Evolutionary conservation across 2,888 invertebrate genomes (phyloP).

Genomic region (Leptinotarsa tumamoca): DNA sequence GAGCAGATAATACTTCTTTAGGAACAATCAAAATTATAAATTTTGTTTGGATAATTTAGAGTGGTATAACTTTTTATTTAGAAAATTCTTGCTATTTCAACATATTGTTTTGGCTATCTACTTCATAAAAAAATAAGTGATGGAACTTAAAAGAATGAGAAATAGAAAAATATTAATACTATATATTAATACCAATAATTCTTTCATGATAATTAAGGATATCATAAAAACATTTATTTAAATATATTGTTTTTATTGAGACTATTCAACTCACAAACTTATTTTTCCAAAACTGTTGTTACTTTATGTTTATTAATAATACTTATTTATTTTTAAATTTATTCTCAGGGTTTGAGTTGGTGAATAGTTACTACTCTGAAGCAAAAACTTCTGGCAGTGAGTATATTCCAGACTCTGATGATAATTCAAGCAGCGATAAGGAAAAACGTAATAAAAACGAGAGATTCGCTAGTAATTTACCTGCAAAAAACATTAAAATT

Average conservation of each 20-base stretch:
- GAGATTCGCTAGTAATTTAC: not conserved
- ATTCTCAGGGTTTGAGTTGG: not conserved
- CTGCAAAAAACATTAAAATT: not conserved
- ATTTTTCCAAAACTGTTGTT: not conserved
- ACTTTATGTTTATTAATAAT: not conserved
- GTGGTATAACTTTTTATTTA: too few relatives aligned
- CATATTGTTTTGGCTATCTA: too few relatives aligned
- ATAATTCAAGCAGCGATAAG: not conserved
- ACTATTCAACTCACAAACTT: not conserved
- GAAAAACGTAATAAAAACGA: not conserved
- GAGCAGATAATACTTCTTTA: too few relatives aligned
- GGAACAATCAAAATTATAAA: too few relatives aligned
- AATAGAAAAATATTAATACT: too few relatives aligned
- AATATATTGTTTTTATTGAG: not conserved
- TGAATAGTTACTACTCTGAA: not conserved
- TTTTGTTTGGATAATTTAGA: too few relatives aligned
- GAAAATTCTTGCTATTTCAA: too few relatives aligned
- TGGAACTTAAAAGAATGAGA: too few relatives aligned
- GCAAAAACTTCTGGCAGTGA: not conserved
- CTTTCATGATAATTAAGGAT: too few relatives aligned
- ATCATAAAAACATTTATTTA: not conserved
- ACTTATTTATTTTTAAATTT: not conserved
- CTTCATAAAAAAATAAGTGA: too few relatives aligned
- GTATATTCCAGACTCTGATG: slow-evolving; percentile 3
- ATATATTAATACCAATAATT: too few relatives aligned